Conservation (phyloP, 2,797 vertebrate genomes). For the Microctenopoma stevenorrisi region DNA sequence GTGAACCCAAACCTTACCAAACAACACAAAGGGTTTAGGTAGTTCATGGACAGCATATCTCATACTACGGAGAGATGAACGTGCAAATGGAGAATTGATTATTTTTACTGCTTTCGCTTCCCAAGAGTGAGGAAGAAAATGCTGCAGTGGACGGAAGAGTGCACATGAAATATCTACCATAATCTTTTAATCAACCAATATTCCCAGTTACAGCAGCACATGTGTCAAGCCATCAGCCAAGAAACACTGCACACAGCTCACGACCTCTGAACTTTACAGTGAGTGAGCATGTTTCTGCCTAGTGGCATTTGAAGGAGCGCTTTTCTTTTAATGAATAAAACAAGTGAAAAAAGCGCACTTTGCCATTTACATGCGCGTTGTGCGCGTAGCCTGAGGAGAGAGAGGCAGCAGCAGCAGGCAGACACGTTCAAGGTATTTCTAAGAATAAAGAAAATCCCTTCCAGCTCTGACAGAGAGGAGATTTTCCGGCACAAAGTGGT, state of each 20-base stretch:
- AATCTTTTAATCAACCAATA: background rate
- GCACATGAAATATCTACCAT: background rate
- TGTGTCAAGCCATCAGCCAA: background rate
- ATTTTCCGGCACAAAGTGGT: conserved; percentile 56
- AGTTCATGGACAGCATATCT: no score
- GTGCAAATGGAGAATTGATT: no score
- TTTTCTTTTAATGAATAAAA: conserved; percentile 42
- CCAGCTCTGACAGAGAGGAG: conserved; percentile 50
- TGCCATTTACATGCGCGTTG: conserved; percentile 34
- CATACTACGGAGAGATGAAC: no score
- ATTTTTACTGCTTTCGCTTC: no score
- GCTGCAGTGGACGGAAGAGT: background rate
- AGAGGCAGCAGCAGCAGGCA: background rate
- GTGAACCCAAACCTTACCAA: no score
- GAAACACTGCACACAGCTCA: background rate
- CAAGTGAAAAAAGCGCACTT: conserved; percentile 12
- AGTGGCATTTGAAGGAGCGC: conserved; percentile 22
- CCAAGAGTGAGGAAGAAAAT: background rate
- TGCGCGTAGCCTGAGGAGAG: conserved; percentile 26
- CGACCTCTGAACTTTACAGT: conserved; percentile 26
- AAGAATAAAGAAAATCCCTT: conserved; percentile 47
- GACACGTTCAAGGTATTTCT: conserved; percentile 41
- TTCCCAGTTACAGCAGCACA: background rate
- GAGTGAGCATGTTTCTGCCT: background rate
- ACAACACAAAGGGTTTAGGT: no score